Evolutionary conservation across 2,888 invertebrate species (phyloP), one percentile per base, ranked within the genome.

Genomic region (Synergus japonicus): DNA sequence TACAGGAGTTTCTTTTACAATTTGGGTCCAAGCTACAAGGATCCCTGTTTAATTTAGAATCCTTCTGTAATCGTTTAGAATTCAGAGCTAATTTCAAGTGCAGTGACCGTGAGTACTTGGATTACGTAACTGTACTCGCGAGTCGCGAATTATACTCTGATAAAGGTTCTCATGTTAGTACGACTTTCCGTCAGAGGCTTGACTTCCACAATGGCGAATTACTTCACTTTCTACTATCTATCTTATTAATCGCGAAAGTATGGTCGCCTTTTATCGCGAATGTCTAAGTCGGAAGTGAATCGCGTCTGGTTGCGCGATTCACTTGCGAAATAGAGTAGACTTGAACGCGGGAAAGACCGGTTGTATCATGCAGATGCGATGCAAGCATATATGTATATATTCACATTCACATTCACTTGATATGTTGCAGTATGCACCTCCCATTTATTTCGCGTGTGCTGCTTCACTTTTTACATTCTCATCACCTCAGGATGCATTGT

Each of bases 271-370:
- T 83, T 81, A 67, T 80, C 78, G 76, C 80, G 83, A 85, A 83
- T 89, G 90, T 89, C 90, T 88, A 86, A 88, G 86, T 87, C 88
- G 90, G 89, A 90, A 90, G 89, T 85, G 86, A 86, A 88, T 87
- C 84, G 81, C 63, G 69, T 54, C 73, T 76, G 81, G 81, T 79
- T 79, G 79, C 78, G 15, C 78, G 78, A 78, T 83, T 80, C 46
- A 65, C 66, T 81, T 78, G 77, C 73, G 82, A 82, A 82, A 80
- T 67, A 60, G 49, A 79, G 76, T 65, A 78, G 79, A 64, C 82
- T 76, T 60, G 80, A 60, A 69, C 76, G 18, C 79, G 83, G 78
- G 85, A 86, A 86, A 86, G 76, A 81, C 79, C 80, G 63, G 54
- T 78, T 83, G 80, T 78, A 66, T 73, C 49, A 69, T 69, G 46